Conservation (phyloP, 2,797 vertebrate species). For the Salmo trutta region DNA sequence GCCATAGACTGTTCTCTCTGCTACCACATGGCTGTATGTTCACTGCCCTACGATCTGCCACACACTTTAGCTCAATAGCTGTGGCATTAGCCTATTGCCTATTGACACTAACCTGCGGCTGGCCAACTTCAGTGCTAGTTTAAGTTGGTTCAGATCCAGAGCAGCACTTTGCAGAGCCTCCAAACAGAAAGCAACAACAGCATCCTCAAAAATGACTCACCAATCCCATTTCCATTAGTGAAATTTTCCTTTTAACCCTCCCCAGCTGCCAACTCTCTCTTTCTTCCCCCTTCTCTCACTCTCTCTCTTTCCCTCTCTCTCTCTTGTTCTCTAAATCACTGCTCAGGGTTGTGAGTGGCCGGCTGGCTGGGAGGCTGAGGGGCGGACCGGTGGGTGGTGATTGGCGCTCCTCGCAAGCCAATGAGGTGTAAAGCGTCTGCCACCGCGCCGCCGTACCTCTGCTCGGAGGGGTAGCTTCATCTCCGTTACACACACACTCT, state of each 20-base stretch:
- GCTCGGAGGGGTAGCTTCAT: conserved; percentile 45
- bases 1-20: too few species aligned
- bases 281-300: conserved; percentile 45
- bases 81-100: neutral
- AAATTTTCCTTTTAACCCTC: neutral
- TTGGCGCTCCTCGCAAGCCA: conserved; percentile 62
- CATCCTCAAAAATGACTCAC: neutral
- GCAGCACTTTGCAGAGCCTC: neutral
- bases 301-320: neutral
- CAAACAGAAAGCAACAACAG: neutral
- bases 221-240: neutral
- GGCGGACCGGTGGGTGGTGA: conserved; percentile 59
- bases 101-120: neutral
- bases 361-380: conserved; percentile 67
- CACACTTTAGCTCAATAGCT: neutral
- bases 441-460: conserved; percentile 60
- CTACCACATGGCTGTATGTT: too few species aligned
- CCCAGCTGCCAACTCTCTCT: neutral
- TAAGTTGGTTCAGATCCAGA: neutral
- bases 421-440: conserved; percentile 73
- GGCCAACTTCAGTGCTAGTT: neutral
- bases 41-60: neutral
- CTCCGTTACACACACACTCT: conserved; percentile 26
- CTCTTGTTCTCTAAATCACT: conserved; percentile 37
- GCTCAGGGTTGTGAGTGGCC: conserved; percentile 78